Base-by-base conservation (phyloP, 1,140 invertebrate species). In the Agrilus planipennis region DNA sequence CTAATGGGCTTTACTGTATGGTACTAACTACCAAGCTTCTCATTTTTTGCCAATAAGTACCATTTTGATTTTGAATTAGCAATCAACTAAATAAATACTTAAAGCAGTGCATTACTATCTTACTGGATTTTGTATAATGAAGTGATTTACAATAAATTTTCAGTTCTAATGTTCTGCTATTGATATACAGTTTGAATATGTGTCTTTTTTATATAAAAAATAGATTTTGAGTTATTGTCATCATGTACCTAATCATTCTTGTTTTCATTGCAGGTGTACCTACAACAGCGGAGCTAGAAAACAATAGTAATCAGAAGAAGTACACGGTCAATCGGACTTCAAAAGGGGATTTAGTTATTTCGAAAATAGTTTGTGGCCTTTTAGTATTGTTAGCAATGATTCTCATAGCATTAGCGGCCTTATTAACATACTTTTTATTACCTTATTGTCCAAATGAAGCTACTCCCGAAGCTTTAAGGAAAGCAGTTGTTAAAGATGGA, bases 301-400 rank as follows among this genome's bases (percentile, higher is more conserved):
- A 57, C 44, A 57, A 55, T 42, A 46, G 34, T 23, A 50, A 54
- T 35, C 50, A 53, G 34, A 60, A 55, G 36, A 61, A 61, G 41
- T 61, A 61, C 47, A 61, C 54, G 6, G 50, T 61, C n/a, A 61
- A 59, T 34, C 42, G 41, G 19, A 16, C 20, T 7, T 41, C 38
- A 20, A 53, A 48, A 28, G 41, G 39, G 12, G 39, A 45, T 28
- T 20, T 61, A 18, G 41, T 53, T 0, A 53, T 60, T 38, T 50
- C 60, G 2, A 59, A 49, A 46, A 41, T 55, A 6, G 32, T 51
- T 14, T 57, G 56, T 29, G 41, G 42, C 17, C 46, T 62, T 34
- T 53, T 62, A 49, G 55, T 50, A 0, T 51, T 59, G 15, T 55
- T 51, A 5, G 55, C 56, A 7, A n/a, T 58, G 12, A 19, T 56